phyloP scores from a whole-genome alignment of 2,888 invertebrate genomes.

The Atethmia centrago region DNA sequence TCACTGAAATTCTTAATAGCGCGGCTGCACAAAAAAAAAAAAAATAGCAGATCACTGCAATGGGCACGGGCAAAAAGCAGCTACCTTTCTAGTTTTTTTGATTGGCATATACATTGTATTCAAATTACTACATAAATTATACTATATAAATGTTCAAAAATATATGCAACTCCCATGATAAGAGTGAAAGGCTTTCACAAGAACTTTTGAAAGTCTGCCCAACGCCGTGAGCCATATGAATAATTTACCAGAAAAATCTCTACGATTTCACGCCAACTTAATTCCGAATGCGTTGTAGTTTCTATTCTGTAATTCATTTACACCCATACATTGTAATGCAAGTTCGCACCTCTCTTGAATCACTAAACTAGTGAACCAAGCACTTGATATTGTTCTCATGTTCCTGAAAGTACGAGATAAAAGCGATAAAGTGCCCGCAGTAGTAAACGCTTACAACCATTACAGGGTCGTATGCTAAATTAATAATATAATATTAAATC shows the following conservation, averaged over 20 bases:
- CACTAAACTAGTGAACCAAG: conserved; percentile 60
- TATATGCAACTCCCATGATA: conserved; percentile 79
- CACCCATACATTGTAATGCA: conserved; percentile 80
- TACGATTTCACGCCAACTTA: conserved; percentile 89
- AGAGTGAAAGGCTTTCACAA: conserved; percentile 90
- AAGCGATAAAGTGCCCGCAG: conserved; percentile 23
- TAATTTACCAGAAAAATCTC: conserved; percentile 91
- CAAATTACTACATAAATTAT: too few species aligned
- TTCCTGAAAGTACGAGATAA: conserved; percentile 44
- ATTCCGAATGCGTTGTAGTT: conserved; percentile 88
- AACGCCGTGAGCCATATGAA: conserved; percentile 89
- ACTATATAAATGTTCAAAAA: conserved; percentile 46
- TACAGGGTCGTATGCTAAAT: conserved; percentile 12
- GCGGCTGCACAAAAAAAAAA: conserved; percentile 24
- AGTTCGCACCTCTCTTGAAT: conserved; percentile 74
- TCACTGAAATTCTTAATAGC: conserved; percentile 28
- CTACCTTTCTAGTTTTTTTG: conserved; percentile 15
- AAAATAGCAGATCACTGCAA: conserved; percentile 4
- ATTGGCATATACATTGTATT: conserved; percentile 46
- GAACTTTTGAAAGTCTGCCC: conserved; percentile 88
- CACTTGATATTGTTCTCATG: conserved; percentile 57
- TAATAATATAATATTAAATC: conserved; percentile 33
- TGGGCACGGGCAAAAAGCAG: neutral
- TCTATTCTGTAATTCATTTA: conserved; percentile 88
- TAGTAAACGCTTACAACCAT: conserved; percentile 23